phyloP scores from a whole-genome alignment of 2,113 vertebrate species.

The Oncorhynchus kisutch region DNA sequence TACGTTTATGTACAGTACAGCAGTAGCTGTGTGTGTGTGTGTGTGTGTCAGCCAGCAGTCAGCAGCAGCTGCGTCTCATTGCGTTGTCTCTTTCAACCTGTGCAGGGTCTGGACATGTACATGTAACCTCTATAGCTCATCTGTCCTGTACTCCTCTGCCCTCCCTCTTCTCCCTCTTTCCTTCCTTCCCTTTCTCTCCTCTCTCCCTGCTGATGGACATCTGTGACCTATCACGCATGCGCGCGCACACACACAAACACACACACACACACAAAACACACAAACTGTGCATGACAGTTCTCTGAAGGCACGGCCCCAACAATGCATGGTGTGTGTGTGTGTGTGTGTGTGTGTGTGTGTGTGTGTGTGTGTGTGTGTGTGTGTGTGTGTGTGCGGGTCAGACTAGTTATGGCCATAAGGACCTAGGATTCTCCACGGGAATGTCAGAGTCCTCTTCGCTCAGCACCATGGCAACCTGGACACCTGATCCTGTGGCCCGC shows the following conservation, averaged over 20 bases:
- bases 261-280: not conserved
- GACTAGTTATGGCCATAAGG: not conserved
- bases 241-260: conserved; percentile 1
- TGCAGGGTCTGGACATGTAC: conserved; percentile 18
- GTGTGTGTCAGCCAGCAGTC: not conserved
- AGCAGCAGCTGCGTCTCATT: conserved; percentile 17
- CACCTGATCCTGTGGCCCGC: conserved; percentile 15
- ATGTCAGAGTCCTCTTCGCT: not conserved
- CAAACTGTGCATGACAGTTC: not conserved
- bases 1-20: not conserved
- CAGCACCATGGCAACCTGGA: conserved; percentile 16
- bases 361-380: too few relatives aligned
- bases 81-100: conserved; percentile 17
- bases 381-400: not conserved
- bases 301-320: conserved; percentile 8
- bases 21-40: not conserved
- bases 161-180: not conserved
- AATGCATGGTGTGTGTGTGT: not conserved
- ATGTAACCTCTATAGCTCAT: not conserved
- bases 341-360: too few relatives aligned
- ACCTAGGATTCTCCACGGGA: not conserved
- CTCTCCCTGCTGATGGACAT: conserved; percentile 22
- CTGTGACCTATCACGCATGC: conserved; percentile 17
- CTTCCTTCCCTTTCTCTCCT: not conserved
- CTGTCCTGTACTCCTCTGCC: not conserved